Conservation (phyloP, 2,797 vertebrate genomes). For the Acanthurus tractus region DNA sequence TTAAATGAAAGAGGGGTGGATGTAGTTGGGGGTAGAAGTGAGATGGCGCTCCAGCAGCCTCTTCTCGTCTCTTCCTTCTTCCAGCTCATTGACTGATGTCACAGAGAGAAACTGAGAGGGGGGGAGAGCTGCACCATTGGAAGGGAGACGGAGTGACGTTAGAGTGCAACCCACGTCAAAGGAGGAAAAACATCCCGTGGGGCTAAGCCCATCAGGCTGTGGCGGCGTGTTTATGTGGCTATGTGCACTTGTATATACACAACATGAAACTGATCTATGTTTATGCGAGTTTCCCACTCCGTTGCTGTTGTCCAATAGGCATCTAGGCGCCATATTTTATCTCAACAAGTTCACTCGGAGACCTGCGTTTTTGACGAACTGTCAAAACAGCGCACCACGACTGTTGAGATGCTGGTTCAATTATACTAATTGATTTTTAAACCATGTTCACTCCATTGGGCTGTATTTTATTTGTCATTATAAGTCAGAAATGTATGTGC, state of each 20-base stretch:
- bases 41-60: conserved; percentile 69
- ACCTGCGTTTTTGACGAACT: conserved; percentile 7
- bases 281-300: conserved; percentile 28
- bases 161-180: conserved; percentile 63
- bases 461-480: no score
- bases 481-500: no score
- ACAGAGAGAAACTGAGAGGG: conserved; percentile 53
- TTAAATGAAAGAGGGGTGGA: conserved; percentile 46
- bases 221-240: conserved; percentile 49
- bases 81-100: conserved; percentile 81
- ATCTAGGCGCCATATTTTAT: conserved; percentile 16
- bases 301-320: conserved; percentile 33
- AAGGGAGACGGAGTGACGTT: conserved; percentile 54
- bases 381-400: conserved; percentile 10
- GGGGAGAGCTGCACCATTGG: conserved; percentile 44
- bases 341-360: conserved; percentile 32
- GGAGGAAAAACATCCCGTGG: conserved; percentile 71
- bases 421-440: neutral
- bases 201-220: conserved; percentile 60
- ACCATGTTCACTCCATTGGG: no score
- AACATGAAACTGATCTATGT: conserved; percentile 40
- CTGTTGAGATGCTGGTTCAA: neutral
- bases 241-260: conserved; percentile 35
- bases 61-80: conserved; percentile 63
- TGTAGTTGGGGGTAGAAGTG: conserved; percentile 56